Base-by-base conservation (phyloP, 1,140 invertebrate species). In the Cecropterus lyciades region DNA sequence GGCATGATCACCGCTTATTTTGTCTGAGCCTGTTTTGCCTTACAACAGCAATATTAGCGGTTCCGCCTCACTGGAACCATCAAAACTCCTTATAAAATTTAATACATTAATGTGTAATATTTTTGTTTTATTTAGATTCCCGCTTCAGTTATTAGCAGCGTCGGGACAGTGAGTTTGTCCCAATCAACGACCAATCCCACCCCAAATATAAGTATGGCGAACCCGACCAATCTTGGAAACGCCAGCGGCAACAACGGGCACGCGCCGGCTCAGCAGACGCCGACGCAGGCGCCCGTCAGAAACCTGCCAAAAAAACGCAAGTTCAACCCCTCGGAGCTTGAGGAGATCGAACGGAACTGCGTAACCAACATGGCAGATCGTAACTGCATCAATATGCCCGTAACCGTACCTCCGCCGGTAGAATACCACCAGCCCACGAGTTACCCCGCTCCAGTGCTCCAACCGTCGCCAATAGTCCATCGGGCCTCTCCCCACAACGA, bases 271-370 rank as follows among this genome's bases (percentile, higher is more conserved):
- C 89, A 92, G 57, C 87, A 85, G 43, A 70, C 84, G 10, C 82
- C 84, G 8, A 80, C 81, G n/a, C 82, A 93, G 77, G 85, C 93
- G 72, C 85, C 93, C 13, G 93, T 94, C 5, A 85, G 95, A 52
- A 97, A 96, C 85, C 93, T 98, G 89, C 97, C 97, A 66, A 98
- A 98, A 89, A 98, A 98, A 91, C 93, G 97, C 67, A 98, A 98
- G 92, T 97, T 96, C 80, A 95, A 97, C 93, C 96, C 95, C 65
- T 95, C 96, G 16, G 96, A 97, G 85, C 90, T 97, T 59, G 97
- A 97, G 88, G 96, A 97, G 75, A 89, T 92, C 4, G 89, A 92
- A 45, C 79, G 88, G 40, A 92, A 77, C 45, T 92, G 85, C 60
- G 67, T 78, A 30, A 75, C 70, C 14, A 73, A 55, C 37, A 72